These are phyloP conservation scores for Mixornis gularis DNA, from an alignment of 2,113 vertebrate genomes.

Conservation along the genomic window DNA sequence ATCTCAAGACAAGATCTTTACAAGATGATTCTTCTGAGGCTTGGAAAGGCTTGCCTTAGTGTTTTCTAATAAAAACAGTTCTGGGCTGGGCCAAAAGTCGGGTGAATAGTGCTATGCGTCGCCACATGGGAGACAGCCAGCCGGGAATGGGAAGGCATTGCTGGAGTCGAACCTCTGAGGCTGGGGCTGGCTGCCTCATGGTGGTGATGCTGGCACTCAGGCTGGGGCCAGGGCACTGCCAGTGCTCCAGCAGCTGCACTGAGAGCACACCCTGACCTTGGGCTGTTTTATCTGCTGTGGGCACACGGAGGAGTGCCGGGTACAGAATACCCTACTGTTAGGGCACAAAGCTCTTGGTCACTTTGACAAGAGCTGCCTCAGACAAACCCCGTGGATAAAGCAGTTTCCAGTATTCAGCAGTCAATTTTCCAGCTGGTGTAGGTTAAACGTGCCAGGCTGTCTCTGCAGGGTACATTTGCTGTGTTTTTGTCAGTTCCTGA, in stretches of 20 bases:
- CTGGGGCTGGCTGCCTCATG: not conserved
- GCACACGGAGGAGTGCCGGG: rapidly evolving
- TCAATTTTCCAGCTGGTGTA: not conserved
- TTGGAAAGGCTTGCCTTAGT: conserved; percentile 54
- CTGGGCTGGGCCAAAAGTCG: conserved; percentile 34
- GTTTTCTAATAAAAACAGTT: conserved; percentile 64
- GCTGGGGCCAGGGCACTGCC: not conserved
- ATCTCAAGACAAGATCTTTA: conserved; percentile 53
- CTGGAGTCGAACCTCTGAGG: not conserved
- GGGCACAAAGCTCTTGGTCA: not conserved
- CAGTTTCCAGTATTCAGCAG: not conserved
- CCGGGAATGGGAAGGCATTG: not conserved
- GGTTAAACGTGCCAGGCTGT: not conserved
- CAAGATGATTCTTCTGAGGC: conserved; percentile 62
- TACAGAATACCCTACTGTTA: not conserved
- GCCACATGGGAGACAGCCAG: conserved; percentile 49
- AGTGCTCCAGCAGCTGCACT: not conserved
- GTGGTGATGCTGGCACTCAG: rapidly evolving
- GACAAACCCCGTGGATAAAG: not conserved
- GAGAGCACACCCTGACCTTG: not conserved
- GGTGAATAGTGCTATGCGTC: conserved; percentile 32
- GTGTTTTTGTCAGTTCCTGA: not conserved
- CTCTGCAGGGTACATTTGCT: not conserved
- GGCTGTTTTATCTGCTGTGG: not conserved
- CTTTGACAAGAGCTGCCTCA: not conserved